A percentile compares a stretch with the other conserved stretches of the same genome.
phyloP scores from a whole-genome alignment of 2,113 vertebrate genomes.

The Octodon degus region DNA sequence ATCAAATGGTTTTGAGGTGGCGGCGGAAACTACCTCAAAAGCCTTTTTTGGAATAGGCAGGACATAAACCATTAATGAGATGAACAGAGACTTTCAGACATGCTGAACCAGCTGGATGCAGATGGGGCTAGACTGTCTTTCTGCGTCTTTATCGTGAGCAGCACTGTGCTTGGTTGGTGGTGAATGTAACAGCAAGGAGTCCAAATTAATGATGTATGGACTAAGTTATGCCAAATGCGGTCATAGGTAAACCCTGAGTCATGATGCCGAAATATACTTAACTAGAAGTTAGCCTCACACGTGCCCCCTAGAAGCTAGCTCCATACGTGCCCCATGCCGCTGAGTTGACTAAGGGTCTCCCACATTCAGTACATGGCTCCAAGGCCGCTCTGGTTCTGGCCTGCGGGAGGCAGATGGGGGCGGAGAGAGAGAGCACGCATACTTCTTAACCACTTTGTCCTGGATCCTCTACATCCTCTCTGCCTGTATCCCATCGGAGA shows the following conservation, averaged over 20 bases:
- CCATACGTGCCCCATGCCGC: not conserved
- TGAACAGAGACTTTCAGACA: constrained; percentile 46
- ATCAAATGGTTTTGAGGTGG: constrained; percentile 48
- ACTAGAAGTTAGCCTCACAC: not conserved
- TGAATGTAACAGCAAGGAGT: not conserved
- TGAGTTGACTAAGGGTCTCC: not conserved
- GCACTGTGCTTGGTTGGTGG: not conserved
- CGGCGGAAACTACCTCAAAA: constrained; percentile 53
- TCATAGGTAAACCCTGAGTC: not conserved
- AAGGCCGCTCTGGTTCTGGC: not conserved
- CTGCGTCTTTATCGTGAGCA: not conserved
- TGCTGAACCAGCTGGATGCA: not conserved
- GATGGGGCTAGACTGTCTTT: not conserved
- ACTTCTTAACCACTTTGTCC: constrained; percentile 13
- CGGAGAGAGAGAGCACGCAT: not conserved
- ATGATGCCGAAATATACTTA: not conserved
- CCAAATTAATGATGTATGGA: not conserved
- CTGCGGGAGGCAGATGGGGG: not conserved
- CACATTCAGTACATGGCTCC: not conserved
- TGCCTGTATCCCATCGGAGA: not conserved
- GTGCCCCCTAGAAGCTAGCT: not conserved
- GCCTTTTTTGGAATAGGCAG: constrained; percentile 33
- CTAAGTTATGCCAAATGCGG: not conserved
- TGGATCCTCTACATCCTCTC: not conserved
- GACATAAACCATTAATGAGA: constrained; percentile 31